Evolutionary conservation across 2,797 vertebrate species (phyloP).

Genomic region (Artibeus jamaicensis): DNA sequence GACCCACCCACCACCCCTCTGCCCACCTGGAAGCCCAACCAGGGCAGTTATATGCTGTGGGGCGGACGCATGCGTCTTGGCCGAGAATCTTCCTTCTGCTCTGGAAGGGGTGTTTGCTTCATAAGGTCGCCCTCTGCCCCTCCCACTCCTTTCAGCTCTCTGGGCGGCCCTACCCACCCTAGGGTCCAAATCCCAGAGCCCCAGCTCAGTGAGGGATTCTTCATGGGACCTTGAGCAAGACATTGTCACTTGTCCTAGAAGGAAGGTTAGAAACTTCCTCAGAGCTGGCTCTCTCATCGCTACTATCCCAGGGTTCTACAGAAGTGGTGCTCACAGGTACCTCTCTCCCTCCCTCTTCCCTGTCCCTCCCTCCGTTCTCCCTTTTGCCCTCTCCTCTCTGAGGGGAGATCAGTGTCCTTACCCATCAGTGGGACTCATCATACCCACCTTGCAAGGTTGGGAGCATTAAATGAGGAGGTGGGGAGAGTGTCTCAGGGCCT

Average conservation of each 20-base stretch:
- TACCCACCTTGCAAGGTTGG: background rate
- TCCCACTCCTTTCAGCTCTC: background rate
- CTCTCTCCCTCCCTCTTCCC: background rate
- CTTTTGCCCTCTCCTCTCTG: background rate
- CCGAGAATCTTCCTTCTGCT: background rate
- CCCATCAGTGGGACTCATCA: background rate
- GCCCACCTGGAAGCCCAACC: background rate
- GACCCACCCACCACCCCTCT: too few species aligned
- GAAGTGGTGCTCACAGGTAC: background rate
- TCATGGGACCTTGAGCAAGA: background rate
- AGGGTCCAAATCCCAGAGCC: background rate
- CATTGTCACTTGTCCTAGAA: background rate
- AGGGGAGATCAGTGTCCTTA: background rate
- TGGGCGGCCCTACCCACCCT: background rate
- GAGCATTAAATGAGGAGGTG: background rate
- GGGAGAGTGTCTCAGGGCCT: background rate
- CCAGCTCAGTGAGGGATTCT: background rate
- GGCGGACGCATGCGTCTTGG: accelerated
- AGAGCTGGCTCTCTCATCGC: background rate
- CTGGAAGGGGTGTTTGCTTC: background rate
- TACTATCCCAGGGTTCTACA: too few species aligned
- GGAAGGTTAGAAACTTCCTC: background rate
- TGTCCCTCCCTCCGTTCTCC: background rate
- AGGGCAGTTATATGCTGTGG: accelerated
- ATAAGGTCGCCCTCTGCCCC: background rate